Evolutionary conservation across 2,113 vertebrate species (phyloP), one percentile per base, ranked within the genome.

Genomic region (Phalacrocorax aristotelis): DNA sequence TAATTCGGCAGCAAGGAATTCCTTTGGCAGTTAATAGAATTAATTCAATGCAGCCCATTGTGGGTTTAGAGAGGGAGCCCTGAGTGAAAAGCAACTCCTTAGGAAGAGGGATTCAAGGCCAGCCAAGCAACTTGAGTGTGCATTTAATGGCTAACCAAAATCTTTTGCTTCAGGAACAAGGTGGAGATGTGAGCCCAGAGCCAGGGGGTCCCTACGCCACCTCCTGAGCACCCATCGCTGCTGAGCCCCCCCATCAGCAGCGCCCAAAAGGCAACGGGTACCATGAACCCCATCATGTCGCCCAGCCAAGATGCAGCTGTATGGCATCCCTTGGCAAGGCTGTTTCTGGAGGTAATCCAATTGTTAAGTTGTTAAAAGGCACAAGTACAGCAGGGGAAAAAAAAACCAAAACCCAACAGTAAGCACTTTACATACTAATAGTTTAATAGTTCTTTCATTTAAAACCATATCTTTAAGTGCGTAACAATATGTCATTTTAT

Each of bases 11-110:
- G 91, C 7, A 2, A 97, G 93, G 88, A 91, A 97, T 84, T 94
- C 95, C 94, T 98, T 72, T 85, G 86, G 91, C 68, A 82, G 55
- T 90, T 96, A 88, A 97, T 74, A 92, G 95, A 94, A 96, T 97
- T 96, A 93, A 94, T 96, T 93, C 96, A 86, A 34, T 3, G 18
- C 91, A 91, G 95, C 88, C 96, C 38, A 69, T 91, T 16, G 0
- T 9, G n/a, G 60, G 46, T 85, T 88, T 62, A 40, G 91, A 92
- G 87, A 74, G 44, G 69, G 70, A 91, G 62, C 17, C 85, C 32
- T 5, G 51, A 49, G 60, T 46, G 46, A 82, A 74, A 69, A 95
- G 51, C 75, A 76, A 6, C 76, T 74, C 79, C 79, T 90, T 72
- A 80, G 85, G 82, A 97, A 94, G 84, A 69, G 75, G 48, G 69